phyloP scores from a whole-genome alignment of 2,888 invertebrate species.

The Copidosoma aretas region DNA sequence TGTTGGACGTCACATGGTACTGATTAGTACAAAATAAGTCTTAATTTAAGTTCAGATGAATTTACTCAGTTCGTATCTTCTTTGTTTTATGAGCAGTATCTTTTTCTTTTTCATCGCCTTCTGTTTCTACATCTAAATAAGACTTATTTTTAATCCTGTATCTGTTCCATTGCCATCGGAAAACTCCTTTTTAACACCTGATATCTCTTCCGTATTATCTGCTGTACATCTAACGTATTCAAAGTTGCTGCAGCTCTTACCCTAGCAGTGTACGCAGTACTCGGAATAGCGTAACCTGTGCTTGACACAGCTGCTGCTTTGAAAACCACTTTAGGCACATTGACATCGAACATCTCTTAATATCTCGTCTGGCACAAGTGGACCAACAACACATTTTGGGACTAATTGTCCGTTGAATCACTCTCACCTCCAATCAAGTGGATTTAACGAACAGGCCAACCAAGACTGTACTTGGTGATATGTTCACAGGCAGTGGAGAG shows the following conservation, averaged over 20 bases:
- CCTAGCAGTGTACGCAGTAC: neutral
- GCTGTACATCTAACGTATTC: neutral
- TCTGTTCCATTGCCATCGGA: too few relatives aligned
- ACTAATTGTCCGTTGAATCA: neutral
- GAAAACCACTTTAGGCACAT: conserved; percentile 12
- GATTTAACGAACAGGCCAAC: conserved; percentile 15
- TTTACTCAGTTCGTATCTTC: neutral
- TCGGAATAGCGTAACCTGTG: neutral
- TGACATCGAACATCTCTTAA: conserved; percentile 24
- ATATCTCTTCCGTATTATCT: too few relatives aligned
- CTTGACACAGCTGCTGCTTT: neutral
- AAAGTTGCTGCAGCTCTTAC: neutral
- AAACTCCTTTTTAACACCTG: too few relatives aligned
- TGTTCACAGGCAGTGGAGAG: conserved; percentile 8
- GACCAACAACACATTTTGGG: conserved; percentile 9
- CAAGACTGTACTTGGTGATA: conserved; percentile 40
- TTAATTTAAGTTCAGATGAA: too few relatives aligned
- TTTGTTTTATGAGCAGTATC: neutral
- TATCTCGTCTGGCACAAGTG: conserved; percentile 8
- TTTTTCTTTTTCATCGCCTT: neutral
- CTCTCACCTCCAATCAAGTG: conserved; percentile 41
- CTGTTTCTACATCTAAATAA: neutral
- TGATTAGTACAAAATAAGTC: too few relatives aligned
- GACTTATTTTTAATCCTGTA: too few relatives aligned
- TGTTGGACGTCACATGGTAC: too few relatives aligned